These are phyloP conservation scores for Capromys pilorides DNA, from an alignment of 2,797 vertebrate species.

Conservation along the genomic window DNA sequence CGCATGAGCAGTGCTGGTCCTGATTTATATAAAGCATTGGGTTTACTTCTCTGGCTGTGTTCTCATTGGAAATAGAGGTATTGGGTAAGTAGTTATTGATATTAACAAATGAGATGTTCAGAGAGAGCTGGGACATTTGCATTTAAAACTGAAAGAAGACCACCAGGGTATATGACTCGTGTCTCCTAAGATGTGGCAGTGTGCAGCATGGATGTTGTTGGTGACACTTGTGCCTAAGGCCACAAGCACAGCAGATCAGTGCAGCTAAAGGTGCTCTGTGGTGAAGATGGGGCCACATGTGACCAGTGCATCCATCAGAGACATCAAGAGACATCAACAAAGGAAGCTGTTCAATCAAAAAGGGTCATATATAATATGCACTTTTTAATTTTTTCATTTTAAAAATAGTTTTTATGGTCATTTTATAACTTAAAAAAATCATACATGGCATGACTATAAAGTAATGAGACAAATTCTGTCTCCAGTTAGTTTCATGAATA, in stretches of 20 bases:
- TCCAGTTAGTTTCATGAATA: too few species aligned
- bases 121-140: neutral
- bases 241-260: neutral
- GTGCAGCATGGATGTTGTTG: fast-evolving
- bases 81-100: neutral
- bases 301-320: neutral
- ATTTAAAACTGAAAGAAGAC: neutral
- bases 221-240: neutral
- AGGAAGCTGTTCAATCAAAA: neutral
- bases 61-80: neutral
- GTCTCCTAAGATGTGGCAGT: fast-evolving
- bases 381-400: neutral
- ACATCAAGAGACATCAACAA: neutral
- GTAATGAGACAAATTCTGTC: too few species aligned
- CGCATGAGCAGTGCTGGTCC: neutral
- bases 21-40: constrained; percentile 11
- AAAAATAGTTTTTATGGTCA: too few species aligned
- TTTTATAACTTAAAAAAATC: too few species aligned
- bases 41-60: neutral
- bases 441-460: too few species aligned
- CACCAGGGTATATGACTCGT: neutral
- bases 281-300: neutral
- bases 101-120: constrained; percentile 18
- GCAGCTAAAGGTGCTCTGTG: neutral
- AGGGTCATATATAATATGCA: neutral